These are phyloP conservation scores for Mimumesa dahlbomi DNA, from an alignment of 2,888 invertebrate species.

Conservation along the genomic window DNA sequence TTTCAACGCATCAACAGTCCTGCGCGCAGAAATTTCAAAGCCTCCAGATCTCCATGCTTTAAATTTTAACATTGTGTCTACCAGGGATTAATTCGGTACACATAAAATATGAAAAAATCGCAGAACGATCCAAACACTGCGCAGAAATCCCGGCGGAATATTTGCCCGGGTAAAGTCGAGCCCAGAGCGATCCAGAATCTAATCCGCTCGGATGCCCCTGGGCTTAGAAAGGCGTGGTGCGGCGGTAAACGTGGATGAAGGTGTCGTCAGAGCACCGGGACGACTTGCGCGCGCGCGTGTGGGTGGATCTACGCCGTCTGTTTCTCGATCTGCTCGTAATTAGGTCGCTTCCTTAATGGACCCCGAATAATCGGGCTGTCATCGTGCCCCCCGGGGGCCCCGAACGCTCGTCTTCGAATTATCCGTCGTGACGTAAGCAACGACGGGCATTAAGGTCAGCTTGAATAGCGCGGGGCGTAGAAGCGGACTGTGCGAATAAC, in stretches of 20 bases:
- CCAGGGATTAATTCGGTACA: no score
- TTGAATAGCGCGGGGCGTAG: conserved; percentile 11
- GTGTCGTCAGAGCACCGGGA: conserved; percentile 63
- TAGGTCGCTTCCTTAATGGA: conserved; percentile 55
- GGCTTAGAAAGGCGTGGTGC: conserved; percentile 78
- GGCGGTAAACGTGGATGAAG: conserved; percentile 55
- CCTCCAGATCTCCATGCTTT: no score
- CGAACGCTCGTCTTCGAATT: conserved; percentile 28
- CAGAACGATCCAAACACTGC: not conserved
- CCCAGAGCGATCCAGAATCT: conserved; percentile 65
- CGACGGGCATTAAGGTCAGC: conserved; percentile 51
- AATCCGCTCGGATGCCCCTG: conserved; percentile 74
- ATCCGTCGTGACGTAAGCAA: conserved; percentile 42
- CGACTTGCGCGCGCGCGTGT: conserved; percentile 42
- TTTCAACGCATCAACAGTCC: no score
- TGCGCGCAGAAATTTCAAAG: no score
- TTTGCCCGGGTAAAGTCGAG: conserved; percentile 49
- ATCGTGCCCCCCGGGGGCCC: conserved; percentile 8
- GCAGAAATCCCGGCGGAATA: conserved; percentile 39
- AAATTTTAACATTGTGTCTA: no score
- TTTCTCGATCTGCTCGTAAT: conserved; percentile 38
- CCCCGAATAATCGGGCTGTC: conserved; percentile 51
- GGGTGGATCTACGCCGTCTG: conserved; percentile 41
- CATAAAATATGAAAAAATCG: no score
- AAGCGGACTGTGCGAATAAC: not conserved